These are phyloP conservation scores for Apaloderma vittatum DNA, from an alignment of 2,113 vertebrate genomes.

Conservation along the genomic window DNA sequence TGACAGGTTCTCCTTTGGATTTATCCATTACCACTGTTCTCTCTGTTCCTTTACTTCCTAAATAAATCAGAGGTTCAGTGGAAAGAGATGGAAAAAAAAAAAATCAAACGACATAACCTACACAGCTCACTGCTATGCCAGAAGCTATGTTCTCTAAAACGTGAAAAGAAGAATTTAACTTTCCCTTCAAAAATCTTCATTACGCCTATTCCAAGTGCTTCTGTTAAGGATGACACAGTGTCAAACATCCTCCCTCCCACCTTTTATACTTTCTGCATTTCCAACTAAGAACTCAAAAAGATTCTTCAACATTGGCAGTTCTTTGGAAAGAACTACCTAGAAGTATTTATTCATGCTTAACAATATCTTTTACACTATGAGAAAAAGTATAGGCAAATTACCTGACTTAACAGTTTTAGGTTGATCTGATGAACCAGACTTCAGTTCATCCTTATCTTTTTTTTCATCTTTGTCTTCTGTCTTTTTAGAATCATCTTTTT, in stretches of 20 bases:
- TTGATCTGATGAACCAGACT: conserved; percentile 75
- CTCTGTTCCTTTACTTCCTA: conserved; percentile 87
- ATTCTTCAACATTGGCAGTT: not conserved
- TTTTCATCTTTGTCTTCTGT: conserved; percentile 77
- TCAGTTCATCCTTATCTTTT: conserved; percentile 80
- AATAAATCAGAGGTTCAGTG: not conserved
- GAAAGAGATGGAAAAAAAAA: not conserved
- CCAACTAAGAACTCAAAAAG: not conserved
- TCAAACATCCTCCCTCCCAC: not conserved
- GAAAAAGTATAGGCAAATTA: not conserved
- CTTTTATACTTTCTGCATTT: not conserved
- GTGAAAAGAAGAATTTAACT: not conserved
- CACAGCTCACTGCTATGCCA: not conserved
- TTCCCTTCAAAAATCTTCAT: not conserved
- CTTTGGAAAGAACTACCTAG: not conserved
- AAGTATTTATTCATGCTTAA: not conserved
- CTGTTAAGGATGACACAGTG: not conserved
- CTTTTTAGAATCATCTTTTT: conserved; percentile 82
- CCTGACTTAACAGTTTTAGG: conserved; percentile 79
- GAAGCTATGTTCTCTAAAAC: not conserved
- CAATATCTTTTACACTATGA: not conserved
- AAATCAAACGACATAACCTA: not conserved
- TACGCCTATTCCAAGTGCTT: not conserved
- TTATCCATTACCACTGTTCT: conserved; percentile 98
- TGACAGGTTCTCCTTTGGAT: conserved; percentile 97